Evolutionary conservation across 2,888 invertebrate species (phyloP).

Genomic region (Nebria brevicollis): DNA sequence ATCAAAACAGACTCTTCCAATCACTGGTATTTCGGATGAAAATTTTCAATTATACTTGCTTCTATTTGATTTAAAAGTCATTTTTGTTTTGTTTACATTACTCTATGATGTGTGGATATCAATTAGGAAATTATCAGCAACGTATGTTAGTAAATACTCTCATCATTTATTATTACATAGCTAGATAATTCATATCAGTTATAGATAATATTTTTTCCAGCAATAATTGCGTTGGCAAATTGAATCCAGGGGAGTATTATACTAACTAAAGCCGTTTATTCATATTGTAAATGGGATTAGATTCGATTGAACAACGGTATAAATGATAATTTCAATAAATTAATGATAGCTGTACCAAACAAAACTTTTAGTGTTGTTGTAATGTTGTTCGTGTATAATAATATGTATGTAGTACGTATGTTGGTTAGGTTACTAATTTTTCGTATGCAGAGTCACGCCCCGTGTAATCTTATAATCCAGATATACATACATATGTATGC

Average conservation of each 20-base stretch:
- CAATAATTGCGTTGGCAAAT: not conserved
- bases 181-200: not conserved
- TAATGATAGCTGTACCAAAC: too few species aligned
- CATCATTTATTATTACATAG: not conserved
- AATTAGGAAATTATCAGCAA: not conserved
- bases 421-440: not conserved
- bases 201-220: not conserved
- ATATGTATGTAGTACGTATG: constrained; percentile 7
- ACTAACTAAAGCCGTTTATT: not conserved
- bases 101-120: not conserved
- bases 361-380: too few species aligned
- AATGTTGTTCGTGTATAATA: too few species aligned
- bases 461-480: not conserved
- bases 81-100: not conserved
- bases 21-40: too few species aligned
- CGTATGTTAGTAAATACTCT: not conserved
- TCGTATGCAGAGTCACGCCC: not conserved
- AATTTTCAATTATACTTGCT: too few species aligned
- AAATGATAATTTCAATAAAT: constrained; percentile 26
- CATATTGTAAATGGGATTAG: constrained; percentile 1
- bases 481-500: not conserved
- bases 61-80: too few species aligned
- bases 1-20: too few species aligned
- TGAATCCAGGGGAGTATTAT: not conserved
- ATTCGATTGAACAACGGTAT: constrained; percentile 36